Conservation (phyloP, 2,113 vertebrate species). For the Tupaia tana region DNA sequence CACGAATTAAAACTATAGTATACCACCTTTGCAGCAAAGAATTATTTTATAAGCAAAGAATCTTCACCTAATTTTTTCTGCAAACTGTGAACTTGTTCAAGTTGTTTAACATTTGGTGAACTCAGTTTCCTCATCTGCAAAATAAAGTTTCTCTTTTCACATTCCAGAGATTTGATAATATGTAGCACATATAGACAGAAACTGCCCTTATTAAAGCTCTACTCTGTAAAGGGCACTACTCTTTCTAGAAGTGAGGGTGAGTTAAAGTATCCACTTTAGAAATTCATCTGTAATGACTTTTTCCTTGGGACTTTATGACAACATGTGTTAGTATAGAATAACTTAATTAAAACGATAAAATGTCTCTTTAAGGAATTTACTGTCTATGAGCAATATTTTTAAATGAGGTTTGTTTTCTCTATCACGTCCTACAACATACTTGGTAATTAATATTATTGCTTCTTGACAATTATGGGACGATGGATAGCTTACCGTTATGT, state of each 20-base stretch:
- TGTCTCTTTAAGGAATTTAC: neutral
- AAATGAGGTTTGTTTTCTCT: neutral
- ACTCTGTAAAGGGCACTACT: neutral
- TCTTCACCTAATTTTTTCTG: neutral
- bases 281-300: neutral
- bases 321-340: neutral
- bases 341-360: neutral
- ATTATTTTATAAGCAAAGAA: conserved; percentile 47
- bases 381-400: neutral
- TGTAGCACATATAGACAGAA: neutral
- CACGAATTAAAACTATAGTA: conserved; percentile 7
- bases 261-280: neutral
- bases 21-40: neutral
- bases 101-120: neutral
- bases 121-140: neutral
- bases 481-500: neutral
- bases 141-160: neutral
- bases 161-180: neutral
- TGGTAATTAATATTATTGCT: neutral
- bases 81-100: neutral
- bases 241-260: neutral
- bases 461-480: neutral
- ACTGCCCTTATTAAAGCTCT: neutral
- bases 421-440: neutral
- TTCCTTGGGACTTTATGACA: neutral